These are phyloP conservation scores for Columba livia DNA, from an alignment of 2,113 vertebrate species.

Conservation along the genomic window DNA sequence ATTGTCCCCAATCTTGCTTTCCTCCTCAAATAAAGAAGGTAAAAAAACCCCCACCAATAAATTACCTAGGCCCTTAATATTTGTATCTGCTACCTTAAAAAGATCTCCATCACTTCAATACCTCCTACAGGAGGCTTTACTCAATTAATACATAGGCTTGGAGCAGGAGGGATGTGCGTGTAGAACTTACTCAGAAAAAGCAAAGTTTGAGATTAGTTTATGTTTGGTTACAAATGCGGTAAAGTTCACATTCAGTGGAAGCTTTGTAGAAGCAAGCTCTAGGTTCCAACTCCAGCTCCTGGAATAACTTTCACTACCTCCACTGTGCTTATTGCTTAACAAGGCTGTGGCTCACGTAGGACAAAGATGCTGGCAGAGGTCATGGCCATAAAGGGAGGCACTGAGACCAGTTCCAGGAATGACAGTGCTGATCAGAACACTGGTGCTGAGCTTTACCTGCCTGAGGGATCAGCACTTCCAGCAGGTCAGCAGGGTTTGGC, in stretches of 20 bases:
- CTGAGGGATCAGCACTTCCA: fast-evolving
- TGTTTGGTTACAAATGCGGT: background rate
- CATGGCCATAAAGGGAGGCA: background rate
- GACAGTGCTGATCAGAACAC: background rate
- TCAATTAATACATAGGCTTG: background rate
- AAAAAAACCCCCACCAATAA: background rate
- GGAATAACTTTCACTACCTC: background rate
- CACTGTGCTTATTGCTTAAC: background rate
- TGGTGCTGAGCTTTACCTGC: background rate
- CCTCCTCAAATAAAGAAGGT: background rate
- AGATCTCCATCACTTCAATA: background rate
- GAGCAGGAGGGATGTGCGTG: fast-evolving
- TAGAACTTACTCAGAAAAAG: background rate
- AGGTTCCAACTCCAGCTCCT: background rate
- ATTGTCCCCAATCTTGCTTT: background rate
- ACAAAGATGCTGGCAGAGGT: background rate
- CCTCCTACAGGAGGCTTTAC: background rate
- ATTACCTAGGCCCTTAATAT: background rate
- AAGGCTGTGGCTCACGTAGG: fast-evolving
- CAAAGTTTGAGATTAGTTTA: background rate
- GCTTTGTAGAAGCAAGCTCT: background rate
- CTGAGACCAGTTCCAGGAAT: background rate
- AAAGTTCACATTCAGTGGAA: background rate
- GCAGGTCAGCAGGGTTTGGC: background rate
- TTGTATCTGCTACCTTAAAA: background rate